Evolutionary conservation across 2,113 vertebrate species (phyloP).

Genomic region (Urocitellus parryii): DNA sequence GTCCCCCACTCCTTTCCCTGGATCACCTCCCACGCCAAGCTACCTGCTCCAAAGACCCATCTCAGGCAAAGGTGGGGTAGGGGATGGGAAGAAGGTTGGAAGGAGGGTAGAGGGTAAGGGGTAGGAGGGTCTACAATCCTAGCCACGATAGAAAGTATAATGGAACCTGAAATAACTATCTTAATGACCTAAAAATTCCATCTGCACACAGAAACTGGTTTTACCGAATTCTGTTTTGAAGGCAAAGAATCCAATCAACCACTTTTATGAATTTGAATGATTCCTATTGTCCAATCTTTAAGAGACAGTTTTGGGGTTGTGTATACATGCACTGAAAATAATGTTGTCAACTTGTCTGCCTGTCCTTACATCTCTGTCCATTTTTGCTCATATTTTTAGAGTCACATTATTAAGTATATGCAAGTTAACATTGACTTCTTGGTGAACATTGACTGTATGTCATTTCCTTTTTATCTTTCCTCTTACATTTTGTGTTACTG

Average conservation of each 20-base stretch:
- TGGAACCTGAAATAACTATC: neutral
- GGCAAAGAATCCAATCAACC: neutral
- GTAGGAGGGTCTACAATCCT: neutral
- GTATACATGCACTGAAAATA: neutral
- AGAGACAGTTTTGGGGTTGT: neutral
- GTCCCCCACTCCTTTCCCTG: neutral
- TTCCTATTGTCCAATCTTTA: neutral
- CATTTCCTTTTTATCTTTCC: neutral
- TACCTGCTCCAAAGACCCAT: neutral
- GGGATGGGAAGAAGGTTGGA: neutral
- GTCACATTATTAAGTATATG: no score
- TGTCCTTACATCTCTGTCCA: neutral
- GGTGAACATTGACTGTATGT: neutral
- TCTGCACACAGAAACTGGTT: neutral
- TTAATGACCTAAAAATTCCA: neutral
- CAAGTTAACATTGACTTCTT: neutral
- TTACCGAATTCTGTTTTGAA: neutral
- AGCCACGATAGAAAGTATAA: neutral
- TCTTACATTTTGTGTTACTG: neutral
- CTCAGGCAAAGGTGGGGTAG: neutral
- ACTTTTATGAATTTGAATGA: neutral
- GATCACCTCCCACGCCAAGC: neutral
- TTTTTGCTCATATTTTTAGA: neutral
- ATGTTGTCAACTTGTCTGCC: neutral
- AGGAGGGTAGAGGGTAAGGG: no score